phyloP scores from a whole-genome alignment of 2,113 vertebrate genomes.

The Colius striatus region DNA sequence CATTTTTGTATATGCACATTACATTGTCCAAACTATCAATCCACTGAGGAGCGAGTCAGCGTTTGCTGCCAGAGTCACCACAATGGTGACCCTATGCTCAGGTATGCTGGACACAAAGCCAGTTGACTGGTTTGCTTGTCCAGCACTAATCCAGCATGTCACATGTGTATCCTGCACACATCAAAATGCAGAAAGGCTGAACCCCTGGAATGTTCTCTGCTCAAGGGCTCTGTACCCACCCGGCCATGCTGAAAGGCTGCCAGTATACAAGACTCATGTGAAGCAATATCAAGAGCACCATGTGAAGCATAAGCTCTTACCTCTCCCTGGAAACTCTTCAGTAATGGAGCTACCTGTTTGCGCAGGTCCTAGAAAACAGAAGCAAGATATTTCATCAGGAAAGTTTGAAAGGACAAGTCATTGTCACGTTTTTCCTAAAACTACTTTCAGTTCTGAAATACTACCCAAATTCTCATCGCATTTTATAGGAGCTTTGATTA shows the following conservation, averaged over 20 bases:
- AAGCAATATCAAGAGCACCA: background rate
- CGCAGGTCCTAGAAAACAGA: conserved; percentile 89
- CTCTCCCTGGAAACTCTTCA: conserved; percentile 99
- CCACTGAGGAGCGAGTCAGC: background rate
- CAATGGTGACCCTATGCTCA: accelerated
- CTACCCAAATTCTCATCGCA: background rate
- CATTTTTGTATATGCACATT: background rate
- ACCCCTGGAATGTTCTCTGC: background rate
- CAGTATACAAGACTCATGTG: background rate
- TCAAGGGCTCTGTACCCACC: background rate
- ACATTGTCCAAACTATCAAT: accelerated
- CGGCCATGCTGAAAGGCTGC: background rate
- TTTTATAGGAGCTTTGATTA: background rate
- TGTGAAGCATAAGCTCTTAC: conserved; percentile 75
- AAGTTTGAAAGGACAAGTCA: background rate
- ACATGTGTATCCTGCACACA: background rate
- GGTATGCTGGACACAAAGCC: background rate
- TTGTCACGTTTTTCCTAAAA: accelerated
- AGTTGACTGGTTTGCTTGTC: background rate
- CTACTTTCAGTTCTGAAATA: background rate
- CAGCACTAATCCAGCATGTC: background rate
- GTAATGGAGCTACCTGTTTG: conserved; percentile 96
- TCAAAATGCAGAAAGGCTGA: background rate
- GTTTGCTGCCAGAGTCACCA: background rate
- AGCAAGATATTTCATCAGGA: conserved; percentile 35